Evolutionary conservation across 2,888 invertebrate species (phyloP).

Genomic region (Imbricaverruca yamaguchii): DNA sequence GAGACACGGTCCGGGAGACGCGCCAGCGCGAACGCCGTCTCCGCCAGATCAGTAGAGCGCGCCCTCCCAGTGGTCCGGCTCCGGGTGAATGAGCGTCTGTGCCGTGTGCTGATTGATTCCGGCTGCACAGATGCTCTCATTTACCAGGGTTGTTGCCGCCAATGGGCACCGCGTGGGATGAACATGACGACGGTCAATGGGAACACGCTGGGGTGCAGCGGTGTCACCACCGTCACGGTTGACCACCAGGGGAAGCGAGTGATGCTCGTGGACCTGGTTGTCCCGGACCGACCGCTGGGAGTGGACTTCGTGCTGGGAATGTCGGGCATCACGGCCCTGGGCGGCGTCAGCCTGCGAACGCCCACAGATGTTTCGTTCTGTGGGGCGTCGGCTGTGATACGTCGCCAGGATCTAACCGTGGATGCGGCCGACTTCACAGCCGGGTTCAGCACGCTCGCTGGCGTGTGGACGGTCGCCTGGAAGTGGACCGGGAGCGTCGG

Average conservation of each 20-base stretch:
- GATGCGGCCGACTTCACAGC: background rate
- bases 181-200: constrained; percentile 24
- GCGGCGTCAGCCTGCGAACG: background rate
- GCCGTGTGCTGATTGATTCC: constrained; percentile 20
- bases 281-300: no score
- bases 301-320: no score
- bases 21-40: background rate
- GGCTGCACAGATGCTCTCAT: constrained; percentile 20
- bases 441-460: background rate
- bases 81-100: background rate
- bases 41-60: constrained; percentile 8
- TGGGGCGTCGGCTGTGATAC: background rate
- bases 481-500: background rate
- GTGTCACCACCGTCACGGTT: background rate
- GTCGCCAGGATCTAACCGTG: background rate
- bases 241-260: background rate
- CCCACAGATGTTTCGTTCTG: background rate
- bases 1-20: background rate
- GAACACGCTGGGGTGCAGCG: constrained; percentile 20
- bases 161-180: constrained; percentile 23
- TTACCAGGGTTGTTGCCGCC: constrained; percentile 2
- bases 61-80: constrained; percentile 15
- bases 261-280: background rate
- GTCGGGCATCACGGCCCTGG: no score
- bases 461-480: background rate